Base-by-base conservation (phyloP, 64 coral and sea anemone species). In the Trachythela sp. region DNA sequence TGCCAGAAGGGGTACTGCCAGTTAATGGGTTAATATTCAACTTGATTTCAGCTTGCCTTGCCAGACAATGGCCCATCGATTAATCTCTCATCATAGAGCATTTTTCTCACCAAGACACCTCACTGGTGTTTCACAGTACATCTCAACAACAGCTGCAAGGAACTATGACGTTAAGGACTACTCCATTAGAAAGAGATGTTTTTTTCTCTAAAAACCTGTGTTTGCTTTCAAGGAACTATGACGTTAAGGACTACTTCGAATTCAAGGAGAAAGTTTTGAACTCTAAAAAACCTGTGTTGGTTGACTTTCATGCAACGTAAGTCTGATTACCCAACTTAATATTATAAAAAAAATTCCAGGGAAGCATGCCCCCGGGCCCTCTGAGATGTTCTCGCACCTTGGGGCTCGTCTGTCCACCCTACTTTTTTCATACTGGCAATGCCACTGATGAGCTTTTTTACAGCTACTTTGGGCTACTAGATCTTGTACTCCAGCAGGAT, bases 41-140 rank as follows among this genome's bases (percentile, higher is more conserved):
- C n/a, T n/a, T n/a, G n/a, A n/a, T 64, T 9, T 2, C 56, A 20
- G 24, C 17, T 26, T 24, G 8, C 20, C 34, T 84, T 86, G 60
- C 71, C 40, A 24, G 37, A 89, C n/a, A 26, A 99, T 99, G 96
- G 96, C 96, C 60, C 91, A 98, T 93, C 95, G 95, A 15, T 32
- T 98, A 36, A 87, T 92, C 14, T 92, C 93, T 22, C 95, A 98
- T 58, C 95, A 98, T 86, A 83, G 95, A 60, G 93, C 91, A 17
- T 89, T 98, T 39, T 98, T 94, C 75, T 91, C 93, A 36, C 95
- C 95, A 11, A 70, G 87, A 67, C 92, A 99, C 59, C 86, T 87
- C 30, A 88, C 93, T 91, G 93, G 96, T 13, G 91, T 89, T 31
- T 90, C 93, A 13, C 91, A 90, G 38, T 94, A 95, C 70, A 95